Conservation (phyloP, 2,888 invertebrate species). For the Orthonevra nobilis region DNA sequence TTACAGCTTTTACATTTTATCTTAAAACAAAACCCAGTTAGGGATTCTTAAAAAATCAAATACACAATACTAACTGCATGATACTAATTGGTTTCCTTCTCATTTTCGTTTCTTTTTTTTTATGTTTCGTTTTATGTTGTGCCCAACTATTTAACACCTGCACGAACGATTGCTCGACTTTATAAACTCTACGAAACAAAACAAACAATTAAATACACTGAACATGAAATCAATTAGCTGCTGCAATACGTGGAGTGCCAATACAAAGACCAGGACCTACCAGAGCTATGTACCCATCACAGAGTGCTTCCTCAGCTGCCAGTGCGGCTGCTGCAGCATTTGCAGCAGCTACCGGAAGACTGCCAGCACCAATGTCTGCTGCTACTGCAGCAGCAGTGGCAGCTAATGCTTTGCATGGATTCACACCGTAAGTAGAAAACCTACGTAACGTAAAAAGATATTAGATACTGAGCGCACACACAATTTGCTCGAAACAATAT, state of each 20-base stretch:
- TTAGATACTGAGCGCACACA: slow-evolving; percentile 75
- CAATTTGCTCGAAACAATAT: slow-evolving; percentile 68
- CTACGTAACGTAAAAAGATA: slow-evolving; percentile 46
- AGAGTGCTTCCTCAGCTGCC: slow-evolving; percentile 82
- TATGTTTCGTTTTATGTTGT: slow-evolving; percentile 75
- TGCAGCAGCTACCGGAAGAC: slow-evolving; percentile 82
- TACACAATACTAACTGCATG: slow-evolving; percentile 77
- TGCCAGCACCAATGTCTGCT: slow-evolving; percentile 83
- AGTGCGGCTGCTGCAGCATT: slow-evolving; percentile 83
- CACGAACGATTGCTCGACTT: slow-evolving; percentile 64
- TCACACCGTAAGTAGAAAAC: slow-evolving; percentile 91
- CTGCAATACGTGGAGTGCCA: slow-evolving; percentile 91
- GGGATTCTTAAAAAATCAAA: no score
- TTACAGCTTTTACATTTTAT: slow-evolving; percentile 12
- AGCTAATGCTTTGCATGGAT: slow-evolving; percentile 90
- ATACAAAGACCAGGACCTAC: slow-evolving; percentile 85
- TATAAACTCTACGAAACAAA: slow-evolving; percentile 60
- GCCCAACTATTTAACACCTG: slow-evolving; percentile 62
- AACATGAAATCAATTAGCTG: slow-evolving; percentile 79
- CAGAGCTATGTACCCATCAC: slow-evolving; percentile 74
- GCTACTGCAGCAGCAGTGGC: slow-evolving; percentile 88
- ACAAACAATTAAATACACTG: slow-evolving; percentile 34
- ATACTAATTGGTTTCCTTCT: slow-evolving; percentile 73
- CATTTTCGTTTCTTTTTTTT: slow-evolving; percentile 78
- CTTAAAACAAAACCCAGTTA: no score